phyloP scores from a whole-genome alignment of 2,113 vertebrate genomes.

The Fulmarus glacialis region DNA sequence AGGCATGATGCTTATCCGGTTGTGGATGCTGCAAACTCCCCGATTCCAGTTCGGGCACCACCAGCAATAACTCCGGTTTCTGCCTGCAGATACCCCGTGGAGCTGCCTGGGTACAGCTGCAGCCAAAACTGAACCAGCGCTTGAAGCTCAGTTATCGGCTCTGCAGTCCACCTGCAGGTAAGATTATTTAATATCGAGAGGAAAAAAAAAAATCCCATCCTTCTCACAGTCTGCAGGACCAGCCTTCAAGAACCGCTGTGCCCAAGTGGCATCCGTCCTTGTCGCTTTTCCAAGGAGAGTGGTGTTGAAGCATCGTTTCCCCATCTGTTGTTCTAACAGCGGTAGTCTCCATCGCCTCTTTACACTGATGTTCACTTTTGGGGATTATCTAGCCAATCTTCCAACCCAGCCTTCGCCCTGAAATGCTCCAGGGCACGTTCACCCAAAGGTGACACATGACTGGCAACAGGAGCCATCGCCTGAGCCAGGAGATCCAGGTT shows the following conservation, averaged over 20 bases:
- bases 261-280: not conserved
- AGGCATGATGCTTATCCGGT: rapidly evolving
- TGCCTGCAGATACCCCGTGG: rapidly evolving
- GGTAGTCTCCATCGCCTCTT: not conserved
- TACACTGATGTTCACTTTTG: not conserved
- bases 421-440: not conserved
- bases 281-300: not conserved
- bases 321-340: not conserved
- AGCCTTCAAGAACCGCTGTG: not conserved
- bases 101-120: not conserved
- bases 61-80: not conserved
- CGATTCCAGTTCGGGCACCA: rapidly evolving
- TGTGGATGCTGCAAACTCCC: not conserved
- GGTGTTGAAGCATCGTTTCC: not conserved
- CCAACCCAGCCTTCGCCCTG: not conserved
- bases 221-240: not conserved
- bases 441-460: not conserved
- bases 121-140: not conserved
- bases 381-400: not conserved
- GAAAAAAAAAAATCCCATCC: not conserved
- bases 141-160: not conserved
- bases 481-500: not conserved
- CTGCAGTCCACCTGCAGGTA: not conserved
- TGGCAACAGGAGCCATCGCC: not conserved
- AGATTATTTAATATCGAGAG: not conserved